Percentiles rank a stretch among this genome's conserved stretches.
Evolutionary conservation across 1,140 invertebrate genomes (phyloP).

Genomic region (Drosophila micromelanica): DNA sequence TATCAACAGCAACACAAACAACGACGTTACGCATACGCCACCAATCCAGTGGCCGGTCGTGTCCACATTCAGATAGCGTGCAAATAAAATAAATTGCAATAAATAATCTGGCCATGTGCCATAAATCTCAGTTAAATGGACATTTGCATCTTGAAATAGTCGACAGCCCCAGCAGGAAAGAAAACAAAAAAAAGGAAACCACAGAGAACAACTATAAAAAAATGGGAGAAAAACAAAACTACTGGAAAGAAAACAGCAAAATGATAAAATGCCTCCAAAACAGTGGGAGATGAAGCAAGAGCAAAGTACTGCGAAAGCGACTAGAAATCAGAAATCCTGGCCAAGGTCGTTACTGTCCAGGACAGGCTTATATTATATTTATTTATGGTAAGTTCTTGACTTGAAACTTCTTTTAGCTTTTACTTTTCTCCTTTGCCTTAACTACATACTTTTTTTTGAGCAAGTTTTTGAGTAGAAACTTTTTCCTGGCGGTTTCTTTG

Average conservation of each 20-base stretch:
- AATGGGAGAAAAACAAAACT: slow-evolving; percentile 28
- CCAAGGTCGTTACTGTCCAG: slow-evolving; percentile 36
- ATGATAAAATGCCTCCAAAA: slow-evolving; percentile 68
- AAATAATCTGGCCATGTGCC: slow-evolving; percentile 76
- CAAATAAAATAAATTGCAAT: slow-evolving; percentile 83
- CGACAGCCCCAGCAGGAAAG: slow-evolving; percentile 46
- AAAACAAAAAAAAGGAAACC: slow-evolving; percentile 27
- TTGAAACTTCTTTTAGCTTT: slow-evolving; percentile 8
- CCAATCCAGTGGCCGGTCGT: slow-evolving; percentile 42
- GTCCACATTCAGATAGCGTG: slow-evolving; percentile 75
- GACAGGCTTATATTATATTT: slow-evolving; percentile 13
- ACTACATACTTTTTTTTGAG: slow-evolving; percentile 22
- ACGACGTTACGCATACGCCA: slow-evolving; percentile 47
- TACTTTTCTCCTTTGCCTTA: background rate
- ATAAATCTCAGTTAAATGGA: slow-evolving; percentile 83
- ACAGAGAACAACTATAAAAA: slow-evolving; percentile 9
- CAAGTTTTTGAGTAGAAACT: slow-evolving; percentile 14
- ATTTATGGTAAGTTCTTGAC: slow-evolving; percentile 22
- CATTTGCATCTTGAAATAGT: slow-evolving; percentile 82
- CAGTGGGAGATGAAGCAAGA: slow-evolving; percentile 6
- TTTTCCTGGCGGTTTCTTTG: background rate
- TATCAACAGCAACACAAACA: background rate
- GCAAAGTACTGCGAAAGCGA: background rate
- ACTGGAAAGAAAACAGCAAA: slow-evolving; percentile 62
- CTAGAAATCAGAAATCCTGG: slow-evolving; percentile 1